phyloP scores from a whole-genome alignment of 2,888 invertebrate genomes.

The Pristionchus entomophagus region DNA sequence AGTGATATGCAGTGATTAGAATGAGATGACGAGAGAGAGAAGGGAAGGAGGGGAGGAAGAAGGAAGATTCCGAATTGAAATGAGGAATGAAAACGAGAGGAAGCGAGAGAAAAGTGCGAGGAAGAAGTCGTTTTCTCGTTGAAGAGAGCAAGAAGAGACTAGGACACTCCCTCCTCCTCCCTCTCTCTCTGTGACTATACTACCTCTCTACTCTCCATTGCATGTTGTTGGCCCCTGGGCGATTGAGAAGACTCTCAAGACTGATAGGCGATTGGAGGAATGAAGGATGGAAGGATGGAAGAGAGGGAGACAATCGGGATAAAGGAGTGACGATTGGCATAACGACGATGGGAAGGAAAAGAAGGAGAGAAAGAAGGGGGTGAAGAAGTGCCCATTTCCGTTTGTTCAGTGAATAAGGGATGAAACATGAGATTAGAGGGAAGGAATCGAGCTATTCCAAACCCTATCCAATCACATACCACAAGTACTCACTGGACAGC shows the following conservation, averaged over 20 bases:
- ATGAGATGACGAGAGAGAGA: slow-evolving; percentile 21
- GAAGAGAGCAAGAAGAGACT: neutral
- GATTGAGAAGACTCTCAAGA: neutral
- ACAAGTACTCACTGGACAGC: slow-evolving; percentile 37
- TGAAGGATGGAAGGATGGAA: neutral
- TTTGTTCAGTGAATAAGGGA: slow-evolving; percentile 22
- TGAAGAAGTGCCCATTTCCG: neutral
- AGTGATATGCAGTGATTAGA: neutral
- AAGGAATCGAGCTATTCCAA: neutral
- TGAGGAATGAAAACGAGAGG: neutral
- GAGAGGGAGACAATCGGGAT: slow-evolving; percentile 22
- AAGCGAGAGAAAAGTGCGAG: neutral
- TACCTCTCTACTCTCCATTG: slow-evolving; percentile 23
- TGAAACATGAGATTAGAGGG: neutral
- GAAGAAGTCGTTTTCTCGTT: slow-evolving; percentile 18
- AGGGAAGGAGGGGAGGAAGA: neutral
- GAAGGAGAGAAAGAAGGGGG: neutral
- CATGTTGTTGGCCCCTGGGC: slow-evolving; percentile 22
- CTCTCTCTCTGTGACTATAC: slow-evolving; percentile 25
- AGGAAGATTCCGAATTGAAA: neutral
- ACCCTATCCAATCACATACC: neutral
- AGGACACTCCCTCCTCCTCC: neutral
- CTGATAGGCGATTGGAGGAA: too few relatives aligned
- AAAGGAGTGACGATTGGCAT: neutral
- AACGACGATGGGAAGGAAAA: slow-evolving; percentile 17